phyloP scores from a whole-genome alignment of 2,113 vertebrate species.

The Lonchura striata region DNA sequence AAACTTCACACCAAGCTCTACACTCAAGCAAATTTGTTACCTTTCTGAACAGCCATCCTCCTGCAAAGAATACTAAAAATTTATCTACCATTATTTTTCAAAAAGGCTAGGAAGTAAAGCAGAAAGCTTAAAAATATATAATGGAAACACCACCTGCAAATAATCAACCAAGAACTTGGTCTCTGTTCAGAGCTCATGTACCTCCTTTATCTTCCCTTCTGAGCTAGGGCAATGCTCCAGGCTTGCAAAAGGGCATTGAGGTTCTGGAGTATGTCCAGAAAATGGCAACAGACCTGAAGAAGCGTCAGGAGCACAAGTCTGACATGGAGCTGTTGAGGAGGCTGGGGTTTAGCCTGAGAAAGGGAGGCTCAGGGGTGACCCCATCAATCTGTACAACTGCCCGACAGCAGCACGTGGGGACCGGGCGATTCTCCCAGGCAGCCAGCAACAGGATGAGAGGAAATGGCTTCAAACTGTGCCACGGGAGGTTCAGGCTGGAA shows the following conservation, averaged over 20 bases:
- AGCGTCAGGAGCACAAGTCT: not conserved
- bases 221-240: not conserved
- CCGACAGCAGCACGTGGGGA: not conserved
- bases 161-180: not conserved
- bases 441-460: fast-evolving
- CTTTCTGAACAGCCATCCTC: not conserved
- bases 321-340: not conserved
- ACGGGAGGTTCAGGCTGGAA: not conserved
- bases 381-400: not conserved
- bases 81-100: not conserved
- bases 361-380: not conserved
- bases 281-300: not conserved
- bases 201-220: not conserved
- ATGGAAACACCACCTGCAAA: not conserved
- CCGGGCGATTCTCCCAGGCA: fast-evolving
- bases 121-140: not conserved
- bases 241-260: not conserved
- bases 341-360: not conserved
- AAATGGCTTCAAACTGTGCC: not conserved
- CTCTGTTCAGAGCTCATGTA: not conserved
- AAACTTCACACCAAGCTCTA: not conserved
- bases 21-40: not conserved
- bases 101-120: not conserved
- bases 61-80: not conserved
- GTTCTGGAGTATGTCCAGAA: not conserved